Conservation (phyloP, 2,797 vertebrate genomes). For the Rousettus madagascariensis region DNA sequence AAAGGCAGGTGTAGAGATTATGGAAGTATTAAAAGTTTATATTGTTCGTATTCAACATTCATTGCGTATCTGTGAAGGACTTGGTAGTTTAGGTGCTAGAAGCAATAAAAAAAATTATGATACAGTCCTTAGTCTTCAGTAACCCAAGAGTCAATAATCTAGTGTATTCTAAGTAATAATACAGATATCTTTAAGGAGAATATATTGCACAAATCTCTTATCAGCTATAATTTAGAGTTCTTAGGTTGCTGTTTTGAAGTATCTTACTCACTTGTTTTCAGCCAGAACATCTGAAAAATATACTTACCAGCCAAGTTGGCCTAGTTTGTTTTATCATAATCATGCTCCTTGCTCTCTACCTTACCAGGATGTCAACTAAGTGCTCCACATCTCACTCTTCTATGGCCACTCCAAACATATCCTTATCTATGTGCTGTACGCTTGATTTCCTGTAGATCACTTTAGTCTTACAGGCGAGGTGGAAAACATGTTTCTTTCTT, state of each 20-base stretch:
- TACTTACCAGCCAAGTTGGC: background rate
- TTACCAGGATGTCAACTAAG: background rate
- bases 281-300: conserved; percentile 19
- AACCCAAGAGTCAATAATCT: background rate
- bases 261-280: conserved; percentile 16
- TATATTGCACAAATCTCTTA: background rate
- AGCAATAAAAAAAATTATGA: background rate
- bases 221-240: conserved; percentile 1
- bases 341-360: background rate
- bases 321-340: background rate
- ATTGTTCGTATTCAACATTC: background rate
- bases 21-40: background rate
- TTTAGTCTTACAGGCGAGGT: background rate
- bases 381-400: background rate
- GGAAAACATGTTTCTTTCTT: background rate
- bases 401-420: background rate
- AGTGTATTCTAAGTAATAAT: conserved; percentile 1
- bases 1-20: background rate
- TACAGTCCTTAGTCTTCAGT: conserved; percentile 1
- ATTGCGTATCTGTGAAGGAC: background rate
- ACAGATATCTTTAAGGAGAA: conserved; percentile 24
- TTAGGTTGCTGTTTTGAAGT: conserved; percentile 5
- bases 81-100: background rate
- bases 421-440: background rate
- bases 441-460: background rate